phyloP scores from a whole-genome alignment of 2,888 invertebrate species.

The Luperina testacea region DNA sequence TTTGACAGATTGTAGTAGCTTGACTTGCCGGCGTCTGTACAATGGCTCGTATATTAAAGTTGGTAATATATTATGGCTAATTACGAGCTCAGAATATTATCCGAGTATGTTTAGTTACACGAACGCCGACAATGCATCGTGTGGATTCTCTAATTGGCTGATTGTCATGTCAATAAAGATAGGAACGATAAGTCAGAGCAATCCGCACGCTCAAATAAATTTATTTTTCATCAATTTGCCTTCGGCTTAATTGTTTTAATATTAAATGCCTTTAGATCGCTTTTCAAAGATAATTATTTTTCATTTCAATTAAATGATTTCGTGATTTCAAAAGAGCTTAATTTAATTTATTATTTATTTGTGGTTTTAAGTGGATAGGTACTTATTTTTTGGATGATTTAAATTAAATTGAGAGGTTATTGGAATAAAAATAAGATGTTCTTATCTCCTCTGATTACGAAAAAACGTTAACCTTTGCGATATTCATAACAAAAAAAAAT shows the following conservation, averaged over 20 bases:
- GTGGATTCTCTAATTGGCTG: conserved; percentile 76
- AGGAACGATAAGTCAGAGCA: conserved; percentile 66
- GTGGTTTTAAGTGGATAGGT: conserved; percentile 19
- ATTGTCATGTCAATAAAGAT: conserved; percentile 80
- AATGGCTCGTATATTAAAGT: conserved; percentile 54
- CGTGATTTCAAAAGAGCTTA: conserved; percentile 17
- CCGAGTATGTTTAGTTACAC: conserved; percentile 55
- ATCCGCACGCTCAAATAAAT: conserved; percentile 49
- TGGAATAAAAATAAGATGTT: conserved; percentile 7
- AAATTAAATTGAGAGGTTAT: neutral
- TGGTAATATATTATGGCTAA: conserved; percentile 54
- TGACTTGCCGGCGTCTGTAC: neutral
- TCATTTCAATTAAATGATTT: conserved; percentile 45
- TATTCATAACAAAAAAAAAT: neutral
- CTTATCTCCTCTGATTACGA: neutral
- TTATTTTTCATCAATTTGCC: conserved; percentile 56
- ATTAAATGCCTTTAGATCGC: conserved; percentile 48
- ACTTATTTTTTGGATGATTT: conserved; percentile 15
- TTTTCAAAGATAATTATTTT: conserved; percentile 48
- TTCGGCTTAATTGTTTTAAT: conserved; percentile 51
- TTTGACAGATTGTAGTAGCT: too few relatives aligned
- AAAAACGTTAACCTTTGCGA: neutral
- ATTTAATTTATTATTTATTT: conserved; percentile 36
- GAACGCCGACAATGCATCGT: conserved; percentile 55
- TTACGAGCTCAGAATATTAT: conserved; percentile 48